These are phyloP conservation scores for Branchellion lobata DNA, from an alignment of 2,888 invertebrate genomes.

Conservation along the genomic window DNA sequence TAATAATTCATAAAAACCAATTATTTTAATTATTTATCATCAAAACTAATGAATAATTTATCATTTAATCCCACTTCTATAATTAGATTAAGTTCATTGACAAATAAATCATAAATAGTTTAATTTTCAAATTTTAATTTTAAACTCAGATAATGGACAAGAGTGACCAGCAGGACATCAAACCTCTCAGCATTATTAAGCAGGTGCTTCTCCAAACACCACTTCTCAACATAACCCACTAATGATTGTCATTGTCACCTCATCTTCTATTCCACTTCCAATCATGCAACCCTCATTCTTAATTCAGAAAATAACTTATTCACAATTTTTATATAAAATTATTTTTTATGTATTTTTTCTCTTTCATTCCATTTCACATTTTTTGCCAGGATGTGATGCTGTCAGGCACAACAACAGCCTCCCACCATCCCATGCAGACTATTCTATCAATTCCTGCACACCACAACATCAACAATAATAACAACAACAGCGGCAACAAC, in stretches of 20 bases:
- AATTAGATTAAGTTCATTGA: too few species aligned
- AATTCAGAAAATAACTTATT: background rate
- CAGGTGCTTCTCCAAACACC: background rate
- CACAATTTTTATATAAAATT: background rate
- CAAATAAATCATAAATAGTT: background rate
- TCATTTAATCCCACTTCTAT: too few species aligned
- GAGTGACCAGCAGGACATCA: constrained; percentile 2
- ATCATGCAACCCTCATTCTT: background rate
- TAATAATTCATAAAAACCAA: too few species aligned
- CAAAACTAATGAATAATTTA: too few species aligned
- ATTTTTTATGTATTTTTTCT: background rate
- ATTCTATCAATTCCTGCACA: constrained; percentile 54
- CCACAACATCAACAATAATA: background rate
- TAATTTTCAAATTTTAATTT: background rate
- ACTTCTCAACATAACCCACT: too few species aligned
- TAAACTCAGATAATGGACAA: background rate
- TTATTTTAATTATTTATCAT: too few species aligned
- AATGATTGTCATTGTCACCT: too few species aligned
- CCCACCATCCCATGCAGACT: constrained; percentile 60
- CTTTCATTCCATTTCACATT: background rate
- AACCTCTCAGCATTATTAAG: constrained; percentile 15
- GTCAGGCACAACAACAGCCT: constrained; percentile 60
- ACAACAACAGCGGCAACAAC: background rate
- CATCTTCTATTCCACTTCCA: too few species aligned
- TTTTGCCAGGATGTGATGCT: constrained; percentile 61